Base-by-base conservation (phyloP, 64 coral and sea anemone species). In the Montipora sp. region DNA sequence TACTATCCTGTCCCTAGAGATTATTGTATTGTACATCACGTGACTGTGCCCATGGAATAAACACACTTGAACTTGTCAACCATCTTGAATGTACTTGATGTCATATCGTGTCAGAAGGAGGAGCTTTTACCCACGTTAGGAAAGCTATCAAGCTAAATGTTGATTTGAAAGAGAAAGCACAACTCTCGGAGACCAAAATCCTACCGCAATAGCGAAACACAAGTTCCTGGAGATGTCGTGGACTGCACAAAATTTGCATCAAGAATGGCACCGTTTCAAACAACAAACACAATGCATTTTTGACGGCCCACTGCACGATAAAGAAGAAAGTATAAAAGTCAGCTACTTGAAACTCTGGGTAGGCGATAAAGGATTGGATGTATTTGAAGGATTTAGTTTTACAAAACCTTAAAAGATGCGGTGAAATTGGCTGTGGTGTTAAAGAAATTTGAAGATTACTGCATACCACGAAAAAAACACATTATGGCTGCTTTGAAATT, bases 401-500 rank as follows among this genome's bases (percentile, higher is more conserved):
- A 13, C 36, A 76, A 76, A 76, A 16, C 75, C 45, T 13, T 6
- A 36, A 36, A 88, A 58, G 69, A 75, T 57, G 36, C 9, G 14
- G 47, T 4, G 27, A 88, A 88, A 88, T 75, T 75, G 5, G 47
- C 12, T 1, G n/a, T 49, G 12, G 48, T 75, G 24, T 1, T 36
- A 15, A 73, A 88, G 16, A 88, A 88, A 23, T 57, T 63, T 7
- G 84, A 63, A 89, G 87, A 65, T 8, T 79, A 63, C 15, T 79
- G 24, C 14, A 48, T 49, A 1, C 48, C 71, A 43, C 0, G 7
- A 10, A 75, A 89, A 48, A 89, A 49, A 9, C 75, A 89, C 47
- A 90, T 80, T 5, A 71, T 80, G 48, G 88, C 48, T 51, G 79
- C 61, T 19, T 80, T 73, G 20, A 94, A 89, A 48, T 94, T 94